Evolutionary conservation across 2,797 vertebrate species (phyloP), one percentile per base, ranked within the genome.

Genomic region (Zenarchopterus dispar): DNA sequence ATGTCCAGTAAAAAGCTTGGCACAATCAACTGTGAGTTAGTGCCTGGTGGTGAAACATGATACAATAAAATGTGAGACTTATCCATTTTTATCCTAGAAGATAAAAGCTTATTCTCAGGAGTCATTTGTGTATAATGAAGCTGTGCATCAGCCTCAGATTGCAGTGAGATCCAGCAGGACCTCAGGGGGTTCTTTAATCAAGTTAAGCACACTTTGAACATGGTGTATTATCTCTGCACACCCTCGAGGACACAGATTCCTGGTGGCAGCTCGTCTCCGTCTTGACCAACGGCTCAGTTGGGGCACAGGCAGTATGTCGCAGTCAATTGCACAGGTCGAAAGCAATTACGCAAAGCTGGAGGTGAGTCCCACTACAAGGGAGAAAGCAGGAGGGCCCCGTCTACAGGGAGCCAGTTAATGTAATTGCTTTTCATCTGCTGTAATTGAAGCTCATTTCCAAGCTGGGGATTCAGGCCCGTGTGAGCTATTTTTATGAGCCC

Each of bases 381-480:
- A 48, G 79, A 73, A 76, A 68, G 68, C 84, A 72, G 62, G 49
- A 77, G 70, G 73, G 47, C 59, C 60, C 36, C 36, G 13, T 88
- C 90, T 70, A 21, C 65, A 52, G 87, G 84, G 91, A 91, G 78
- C 77, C 60, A 69, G 81, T 85, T 88, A 78, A 81, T 89, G 88
- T 92, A 88, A 91, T 91, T 89, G 84, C 82, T 84, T 87, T 88
- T 90, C 81, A 90, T 89, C 78, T 47, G 56, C 85, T 85, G 87
- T 91, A 91, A 90, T 88, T 88, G 89, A 89, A 84, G 80, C 82
- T 81, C 81, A 85, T 90, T 85, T 90, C 82, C 88, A 71, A 70
- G 73, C 72, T 42, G 51, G 77, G 77, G 78, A 81, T 84, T 84
- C 84, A 58, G 78, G 71, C 77, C 84, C 77, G 70, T 58, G 65